Conservation (phyloP, 2,113 vertebrate species). For the Edolisoma coerulescens region DNA sequence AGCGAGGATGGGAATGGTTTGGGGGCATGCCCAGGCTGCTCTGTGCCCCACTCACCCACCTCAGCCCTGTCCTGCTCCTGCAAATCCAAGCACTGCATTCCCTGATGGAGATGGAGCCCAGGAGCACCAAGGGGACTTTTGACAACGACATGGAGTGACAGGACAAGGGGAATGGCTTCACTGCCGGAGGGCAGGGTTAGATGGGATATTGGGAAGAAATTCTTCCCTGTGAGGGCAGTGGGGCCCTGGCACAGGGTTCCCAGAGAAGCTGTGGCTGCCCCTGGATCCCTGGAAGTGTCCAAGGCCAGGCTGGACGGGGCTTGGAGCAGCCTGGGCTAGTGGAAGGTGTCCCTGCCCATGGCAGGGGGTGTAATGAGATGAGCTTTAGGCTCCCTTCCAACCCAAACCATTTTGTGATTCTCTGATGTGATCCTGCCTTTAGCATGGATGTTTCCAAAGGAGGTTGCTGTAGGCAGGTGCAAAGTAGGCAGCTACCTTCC, state of each 20-base stretch:
- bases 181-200: background rate
- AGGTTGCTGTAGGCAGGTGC: background rate
- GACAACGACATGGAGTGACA: background rate
- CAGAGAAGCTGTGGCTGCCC: background rate
- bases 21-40: background rate
- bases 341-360: background rate
- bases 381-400: background rate
- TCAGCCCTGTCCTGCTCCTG: background rate
- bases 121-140: background rate
- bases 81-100: accelerated
- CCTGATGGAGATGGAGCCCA: background rate
- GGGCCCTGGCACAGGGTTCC: background rate
- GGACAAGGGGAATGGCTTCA: background rate
- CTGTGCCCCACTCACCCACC: accelerated
- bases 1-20: accelerated
- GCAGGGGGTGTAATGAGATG: background rate
- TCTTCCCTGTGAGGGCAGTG: accelerated
- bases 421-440: background rate
- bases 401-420: background rate
- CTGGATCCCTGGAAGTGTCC: background rate
- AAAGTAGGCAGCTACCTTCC: background rate
- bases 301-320: accelerated
- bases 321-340: accelerated
- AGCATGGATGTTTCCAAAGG: background rate
- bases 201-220: background rate